Percentiles rank a stretch among this genome's conserved stretches.
These are phyloP conservation scores for Brachionus rubens DNA, from an alignment of 1,140 invertebrate genomes.

Conservation along the genomic window DNA sequence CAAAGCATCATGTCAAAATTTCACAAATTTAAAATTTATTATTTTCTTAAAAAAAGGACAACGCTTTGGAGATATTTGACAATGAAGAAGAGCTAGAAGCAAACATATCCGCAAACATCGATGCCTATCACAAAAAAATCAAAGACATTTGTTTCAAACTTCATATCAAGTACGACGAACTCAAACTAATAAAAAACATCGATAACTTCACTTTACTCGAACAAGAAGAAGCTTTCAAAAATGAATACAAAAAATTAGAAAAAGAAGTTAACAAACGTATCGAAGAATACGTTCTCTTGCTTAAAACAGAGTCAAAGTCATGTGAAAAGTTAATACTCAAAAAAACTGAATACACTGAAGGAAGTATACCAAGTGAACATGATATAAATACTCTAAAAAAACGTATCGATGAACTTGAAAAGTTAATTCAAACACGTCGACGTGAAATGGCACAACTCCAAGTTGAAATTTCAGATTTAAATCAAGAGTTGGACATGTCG, in stretches of 20 bases:
- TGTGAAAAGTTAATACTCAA: background rate
- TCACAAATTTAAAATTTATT: no score
- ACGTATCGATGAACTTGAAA: background rate
- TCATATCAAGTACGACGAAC: background rate
- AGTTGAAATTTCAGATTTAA: background rate
- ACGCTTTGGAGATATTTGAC: background rate
- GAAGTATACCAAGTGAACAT: conserved; percentile 6
- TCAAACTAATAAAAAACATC: conserved; percentile 5
- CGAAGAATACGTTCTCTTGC: background rate
- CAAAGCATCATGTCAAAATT: no score
- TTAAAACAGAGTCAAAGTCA: background rate
- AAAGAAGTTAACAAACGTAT: conserved; percentile 41
- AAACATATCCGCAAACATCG: background rate
- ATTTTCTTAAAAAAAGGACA: no score
- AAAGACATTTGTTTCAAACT: conserved; percentile 28
- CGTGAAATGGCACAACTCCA: background rate
- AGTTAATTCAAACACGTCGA: background rate
- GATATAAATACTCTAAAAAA: background rate
- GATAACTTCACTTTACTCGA: background rate
- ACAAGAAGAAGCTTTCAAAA: background rate
- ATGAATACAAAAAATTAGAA: conserved; percentile 15
- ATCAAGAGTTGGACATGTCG: conserved; percentile 1
- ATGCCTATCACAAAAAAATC: background rate
- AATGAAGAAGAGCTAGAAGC: background rate
- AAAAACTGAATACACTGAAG: background rate